phyloP scores from a whole-genome alignment of 2,113 vertebrate genomes.

The Ptilonorhynchus violaceus region DNA sequence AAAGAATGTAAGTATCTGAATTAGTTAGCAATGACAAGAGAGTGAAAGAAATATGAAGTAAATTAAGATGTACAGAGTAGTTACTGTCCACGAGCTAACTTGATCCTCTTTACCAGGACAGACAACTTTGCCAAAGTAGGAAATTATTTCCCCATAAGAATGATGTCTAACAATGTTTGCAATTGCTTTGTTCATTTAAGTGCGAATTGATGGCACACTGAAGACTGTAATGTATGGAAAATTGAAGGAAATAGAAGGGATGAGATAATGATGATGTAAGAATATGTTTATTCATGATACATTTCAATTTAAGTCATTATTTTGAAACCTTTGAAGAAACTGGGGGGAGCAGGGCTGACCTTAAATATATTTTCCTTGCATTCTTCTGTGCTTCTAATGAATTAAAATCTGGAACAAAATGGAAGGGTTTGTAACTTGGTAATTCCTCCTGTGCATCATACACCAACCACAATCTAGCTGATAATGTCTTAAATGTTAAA shows the following conservation, averaged over 20 bases:
- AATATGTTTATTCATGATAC: background rate
- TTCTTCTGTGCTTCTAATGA: background rate
- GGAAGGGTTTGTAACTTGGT: background rate
- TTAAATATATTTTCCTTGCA: background rate
- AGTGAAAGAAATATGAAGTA: conserved; percentile 22
- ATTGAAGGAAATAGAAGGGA: background rate
- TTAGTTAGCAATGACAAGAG: conserved; percentile 41
- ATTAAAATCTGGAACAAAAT: background rate
- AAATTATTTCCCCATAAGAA: background rate
- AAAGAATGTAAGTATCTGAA: conserved; percentile 43
- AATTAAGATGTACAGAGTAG: conserved; percentile 20
- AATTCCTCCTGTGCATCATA: background rate
- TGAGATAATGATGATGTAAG: background rate
- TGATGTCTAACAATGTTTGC: background rate
- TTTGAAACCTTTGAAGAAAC: background rate
- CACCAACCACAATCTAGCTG: background rate
- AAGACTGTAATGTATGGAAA: background rate
- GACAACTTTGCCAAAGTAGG: background rate
- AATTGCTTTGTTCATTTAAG: background rate
- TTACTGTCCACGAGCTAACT: background rate
- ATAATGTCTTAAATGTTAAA: background rate
- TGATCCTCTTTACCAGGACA: background rate
- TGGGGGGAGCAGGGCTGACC: rapidly evolving
- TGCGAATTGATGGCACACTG: background rate
- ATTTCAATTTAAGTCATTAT: background rate